Evolutionary conservation across 1,140 invertebrate species (phyloP), one percentile per base, ranked within the genome.

Genomic region (Pararge aegeria): DNA sequence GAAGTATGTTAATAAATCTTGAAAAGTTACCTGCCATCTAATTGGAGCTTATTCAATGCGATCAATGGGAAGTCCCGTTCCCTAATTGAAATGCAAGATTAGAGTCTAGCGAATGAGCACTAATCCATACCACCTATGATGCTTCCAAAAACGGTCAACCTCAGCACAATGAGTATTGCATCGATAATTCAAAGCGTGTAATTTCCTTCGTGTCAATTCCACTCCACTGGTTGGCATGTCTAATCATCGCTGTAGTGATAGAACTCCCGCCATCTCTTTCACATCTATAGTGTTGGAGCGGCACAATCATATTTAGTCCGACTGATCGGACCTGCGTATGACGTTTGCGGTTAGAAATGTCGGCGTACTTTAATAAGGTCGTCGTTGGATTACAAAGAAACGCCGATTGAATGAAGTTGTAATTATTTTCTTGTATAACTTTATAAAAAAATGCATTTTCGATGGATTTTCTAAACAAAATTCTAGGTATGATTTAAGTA

Each of bases 131-230:
- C 19, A 46, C 42, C 42, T 46, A 46, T 20, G n/a, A n/a, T n/a
- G 19, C 42, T 46, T 4, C 42, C 42, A 46, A 46, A 46, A 46
- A 46, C 42, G 42, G 42, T 46, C 38, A 42, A 15, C 38, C 15
- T 15, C 1, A 15, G 13, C 9, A 42, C 46, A 29, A 42, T 58
- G 34, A 42, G 19, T 27, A 50, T 49, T 18, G 20, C 34, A 21
- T 49, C 48, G 56, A 58, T 51, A 51, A 58, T 58, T 51, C 56
- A 51, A 58, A 58, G 21, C 46, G 34, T n/a, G 56, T 58, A 58
- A 58, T 58, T 58, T 58, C 56, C 56, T 58, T 51, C 56, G 46
- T 38, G 56, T 58, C 56, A 58, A 37, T 50, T 58, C 48, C 49
- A 51, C 49, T 12, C 49, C 21, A 51, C 24, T 51, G 49, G 13